Base-by-base conservation (phyloP, 2,888 invertebrate species). In the Tachina lurida region DNA sequence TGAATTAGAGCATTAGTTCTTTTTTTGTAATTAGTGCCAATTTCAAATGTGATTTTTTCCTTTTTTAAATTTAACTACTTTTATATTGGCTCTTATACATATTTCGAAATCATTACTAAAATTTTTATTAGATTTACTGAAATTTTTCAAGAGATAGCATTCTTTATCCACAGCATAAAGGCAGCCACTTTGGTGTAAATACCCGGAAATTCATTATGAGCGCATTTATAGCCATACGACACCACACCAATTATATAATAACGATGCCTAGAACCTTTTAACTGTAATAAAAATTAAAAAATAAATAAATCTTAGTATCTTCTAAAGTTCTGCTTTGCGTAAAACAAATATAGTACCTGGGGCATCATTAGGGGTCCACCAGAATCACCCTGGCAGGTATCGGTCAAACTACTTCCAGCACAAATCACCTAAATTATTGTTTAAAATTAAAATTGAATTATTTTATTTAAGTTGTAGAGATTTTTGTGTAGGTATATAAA, bases 111-210 rank as follows among this genome's bases (percentile, higher is more conserved):
- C 31, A 31, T 31, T 5, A n/a, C n/a, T n/a, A 31, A 31, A 31
- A 31, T 31, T 31, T 31, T 31, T 31, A 31, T 31, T 31, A 31
- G 31, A 3, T 31, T 31, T 31, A 4, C 31, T 31, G 31, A 31
- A 31, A 31, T 3, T 31, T 31, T 31, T 31, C 7, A 31, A 31
- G 7, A 31, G 0, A 31, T 31, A 31, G 5, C 7, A 2, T 7
- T 92, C 91, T 93, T 91, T 22, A 96, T 94, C 96, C 96, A 96
- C 83, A 95, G 94, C 9, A 95, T 90, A 91, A 95, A 96, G 84
- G 94, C 91, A 0, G 95, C 94, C 10, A 96, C 94, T 83, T 95
- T 92, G 0, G 96, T 94, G 91, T 96, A 96, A 15, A 97, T 96
- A 0, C 97, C 97, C 1, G 95, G 95, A 87, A 92, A 94, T 12